Evolutionary conservation across 2,113 vertebrate genomes (phyloP), one percentile per base, ranked within the genome.

Genomic region (Dermatemys mawii): DNA sequence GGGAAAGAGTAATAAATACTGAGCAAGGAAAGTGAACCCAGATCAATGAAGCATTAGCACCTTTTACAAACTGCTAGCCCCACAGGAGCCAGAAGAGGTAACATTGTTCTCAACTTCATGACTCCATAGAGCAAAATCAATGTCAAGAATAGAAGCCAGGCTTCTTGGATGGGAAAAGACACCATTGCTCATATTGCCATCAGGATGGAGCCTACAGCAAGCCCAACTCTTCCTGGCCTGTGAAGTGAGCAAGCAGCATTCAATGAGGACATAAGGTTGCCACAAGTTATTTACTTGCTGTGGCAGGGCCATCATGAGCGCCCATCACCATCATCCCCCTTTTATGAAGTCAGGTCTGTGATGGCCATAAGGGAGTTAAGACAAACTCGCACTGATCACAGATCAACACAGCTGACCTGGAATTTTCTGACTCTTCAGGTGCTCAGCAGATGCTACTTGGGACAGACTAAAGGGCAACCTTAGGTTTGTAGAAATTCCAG

Each of bases 371-470:
- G 70, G 93, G 88, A 32, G 80, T 84, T 70, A 27, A 12, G 26
- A 86, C 78, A 90, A 92, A 82, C 22, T 87, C 86, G 78, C 86
- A 93, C 21, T 29, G 84, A 54, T 78, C 50, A 83, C 78, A 67
- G 24, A 53, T 81, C 79, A 50, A 24, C n/a, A 54, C 49, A 75
- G 79, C 83, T 44, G 75, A 63, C 32, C 60, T 63, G 60, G 60
- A 63, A 13, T 90, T 88, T 79, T 93, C 51, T 90, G 83, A 57
- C 67, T 57, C 81, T 90, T 90, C 84, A 90, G 54, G 55, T 70
- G 48, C 87, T 92, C 84, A 29, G 38, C 84, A 0, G 53, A 67
- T 80, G 32, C 92, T 51, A 91, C 3, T 86, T 92, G 93, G 79
- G 60, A 86, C 87, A 83, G 78, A 73, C 78, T 90, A 78, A 83